Evolutionary conservation across 1,140 invertebrate genomes (phyloP).

Genomic region (Drosophila miranda): DNA sequence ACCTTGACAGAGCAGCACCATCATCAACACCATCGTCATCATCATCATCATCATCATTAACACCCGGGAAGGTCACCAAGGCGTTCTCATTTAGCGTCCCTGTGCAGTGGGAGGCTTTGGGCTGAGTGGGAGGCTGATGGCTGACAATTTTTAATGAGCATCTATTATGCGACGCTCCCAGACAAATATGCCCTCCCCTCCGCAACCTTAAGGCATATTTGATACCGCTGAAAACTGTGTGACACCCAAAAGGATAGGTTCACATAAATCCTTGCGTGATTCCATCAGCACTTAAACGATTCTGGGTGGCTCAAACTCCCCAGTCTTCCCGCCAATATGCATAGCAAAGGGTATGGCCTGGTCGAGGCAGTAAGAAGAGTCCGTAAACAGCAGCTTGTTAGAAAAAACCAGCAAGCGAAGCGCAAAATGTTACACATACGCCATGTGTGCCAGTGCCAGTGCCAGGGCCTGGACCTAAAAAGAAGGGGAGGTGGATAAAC

Average conservation of each 20-base stretch:
- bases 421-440: conserved; percentile 64
- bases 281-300: neutral
- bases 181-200: too few species aligned
- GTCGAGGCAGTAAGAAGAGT: neutral
- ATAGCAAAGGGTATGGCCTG: neutral
- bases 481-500: too few species aligned
- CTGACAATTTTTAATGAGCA: conserved; percentile 49
- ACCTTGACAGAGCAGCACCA: neutral
- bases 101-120: too few species aligned
- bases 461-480: neutral
- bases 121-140: too few species aligned
- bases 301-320: too few species aligned
- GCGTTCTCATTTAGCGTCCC: conserved; percentile 6
- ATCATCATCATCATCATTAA: neutral
- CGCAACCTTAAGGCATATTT: neutral
- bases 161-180: conserved; percentile 30
- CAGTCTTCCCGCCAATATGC: too few species aligned
- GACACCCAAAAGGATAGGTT: neutral
- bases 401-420: conserved; percentile 39
- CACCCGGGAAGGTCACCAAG: conserved; percentile 7
- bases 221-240: neutral
- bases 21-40: neutral
- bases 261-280: too few species aligned
- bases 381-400: neutral
- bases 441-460: conserved; percentile 42